phyloP scores from a whole-genome alignment of 2,113 vertebrate species.

The Mesocricetus auratus region DNA sequence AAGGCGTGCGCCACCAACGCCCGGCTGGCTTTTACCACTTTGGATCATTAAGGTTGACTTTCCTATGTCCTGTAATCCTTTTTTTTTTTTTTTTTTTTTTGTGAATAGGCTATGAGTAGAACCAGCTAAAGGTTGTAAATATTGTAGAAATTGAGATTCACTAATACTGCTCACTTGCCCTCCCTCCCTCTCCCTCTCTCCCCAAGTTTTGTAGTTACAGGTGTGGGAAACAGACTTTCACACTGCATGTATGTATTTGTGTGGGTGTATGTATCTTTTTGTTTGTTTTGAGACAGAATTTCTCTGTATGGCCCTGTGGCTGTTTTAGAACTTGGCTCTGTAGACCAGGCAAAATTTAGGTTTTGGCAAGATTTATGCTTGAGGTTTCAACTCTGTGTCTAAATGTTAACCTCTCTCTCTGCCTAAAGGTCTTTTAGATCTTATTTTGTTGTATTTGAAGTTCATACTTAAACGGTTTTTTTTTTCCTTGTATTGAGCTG shows the following conservation, averaged over 20 bases:
- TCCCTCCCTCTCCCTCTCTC: not conserved
- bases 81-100: constrained; percentile 14
- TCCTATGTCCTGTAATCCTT: not conserved
- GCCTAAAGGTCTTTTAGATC: not conserved
- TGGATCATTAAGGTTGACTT: not conserved
- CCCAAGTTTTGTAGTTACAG: not conserved
- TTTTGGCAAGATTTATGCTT: constrained; percentile 13
- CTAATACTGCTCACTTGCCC: not conserved
- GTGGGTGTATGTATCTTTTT: constrained; percentile 38
- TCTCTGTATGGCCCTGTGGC: not conserved
- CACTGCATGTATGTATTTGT: constrained; percentile 40
- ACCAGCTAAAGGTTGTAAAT: not conserved
- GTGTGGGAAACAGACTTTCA: not conserved
- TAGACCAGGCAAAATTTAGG: not conserved
- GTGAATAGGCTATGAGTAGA: constrained; percentile 15
- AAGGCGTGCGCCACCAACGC: no score
- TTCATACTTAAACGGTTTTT: not conserved
- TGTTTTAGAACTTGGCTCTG: not conserved
- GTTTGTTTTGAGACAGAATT: not conserved
- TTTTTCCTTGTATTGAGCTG: not conserved
- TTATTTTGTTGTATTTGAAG: not conserved
- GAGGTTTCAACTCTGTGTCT: not conserved
- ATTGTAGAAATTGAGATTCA: constrained; percentile 22
- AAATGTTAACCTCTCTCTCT: not conserved
- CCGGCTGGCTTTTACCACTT: not conserved